Percentiles rank a stretch among this genome's conserved stretches.
These are phyloP conservation scores for Euplexia lucipara DNA, from an alignment of 2,888 invertebrate genomes.

Conservation along the genomic window DNA sequence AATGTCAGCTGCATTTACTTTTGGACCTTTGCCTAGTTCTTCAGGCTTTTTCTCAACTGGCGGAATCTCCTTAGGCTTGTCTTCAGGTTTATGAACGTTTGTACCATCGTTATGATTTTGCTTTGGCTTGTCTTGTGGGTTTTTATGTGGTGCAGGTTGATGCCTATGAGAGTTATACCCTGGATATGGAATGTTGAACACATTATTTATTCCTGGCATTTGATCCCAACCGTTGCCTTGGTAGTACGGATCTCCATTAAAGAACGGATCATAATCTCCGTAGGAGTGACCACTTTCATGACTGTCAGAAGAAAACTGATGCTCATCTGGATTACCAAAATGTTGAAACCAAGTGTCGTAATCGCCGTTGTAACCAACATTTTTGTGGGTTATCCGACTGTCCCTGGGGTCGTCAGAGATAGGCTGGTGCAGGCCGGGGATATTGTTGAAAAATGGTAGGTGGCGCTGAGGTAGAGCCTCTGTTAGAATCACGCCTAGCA, in stretches of 20 bases:
- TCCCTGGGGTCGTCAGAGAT: neutral
- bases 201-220: conserved; percentile 40
- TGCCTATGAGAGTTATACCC: neutral
- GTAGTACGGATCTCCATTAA: conserved; percentile 22
- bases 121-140: conserved; percentile 1
- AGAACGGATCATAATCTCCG: conserved; percentile 15
- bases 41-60: neutral
- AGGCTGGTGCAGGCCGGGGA: conserved; percentile 2
- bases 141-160: neutral
- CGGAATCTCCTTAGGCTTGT: conserved; percentile 1
- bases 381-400: neutral
- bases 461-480: conserved; percentile 28
- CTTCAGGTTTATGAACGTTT: neutral
- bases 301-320: conserved; percentile 11
- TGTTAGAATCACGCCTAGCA: conserved; percentile 28
- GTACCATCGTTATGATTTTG: neutral
- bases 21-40: neutral
- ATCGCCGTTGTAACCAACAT: neutral
- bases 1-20: neutral
- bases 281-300: conserved; percentile 14
- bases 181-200: conserved; percentile 26
- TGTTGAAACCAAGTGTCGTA: conserved; percentile 30
- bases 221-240: conserved; percentile 1
- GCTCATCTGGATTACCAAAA: conserved; percentile 26
- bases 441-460: conserved; percentile 18